A percentile compares a stretch with the other conserved stretches of the same genome.
phyloP scores from a whole-genome alignment of 2,113 vertebrate genomes.

The Hippocampus guttulatus region DNA sequence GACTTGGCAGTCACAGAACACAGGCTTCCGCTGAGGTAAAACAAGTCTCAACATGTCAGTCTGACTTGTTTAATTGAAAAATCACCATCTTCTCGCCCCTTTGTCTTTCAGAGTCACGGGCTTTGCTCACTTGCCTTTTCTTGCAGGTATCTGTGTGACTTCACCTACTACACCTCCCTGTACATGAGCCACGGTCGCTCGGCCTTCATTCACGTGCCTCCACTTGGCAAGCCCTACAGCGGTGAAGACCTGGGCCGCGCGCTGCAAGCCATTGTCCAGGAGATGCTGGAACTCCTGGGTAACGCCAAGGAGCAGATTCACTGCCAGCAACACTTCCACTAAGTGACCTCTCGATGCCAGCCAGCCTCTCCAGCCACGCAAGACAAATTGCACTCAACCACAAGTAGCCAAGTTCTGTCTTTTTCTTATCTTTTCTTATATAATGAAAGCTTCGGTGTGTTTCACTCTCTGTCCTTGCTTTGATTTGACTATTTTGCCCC shows the following conservation, averaged over 20 bases:
- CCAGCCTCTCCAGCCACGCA: slow-evolving; percentile 45
- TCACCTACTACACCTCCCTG: slow-evolving; percentile 91
- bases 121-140: neutral
- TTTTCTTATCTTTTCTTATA: slow-evolving; percentile 10
- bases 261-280: slow-evolving; percentile 81
- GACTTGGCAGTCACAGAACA: neutral
- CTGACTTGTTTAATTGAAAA: neutral
- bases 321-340: slow-evolving; percentile 78
- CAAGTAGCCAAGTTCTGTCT: slow-evolving; percentile 54
- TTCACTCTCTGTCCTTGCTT: slow-evolving; percentile 8
- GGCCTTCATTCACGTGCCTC: slow-evolving; percentile 90
- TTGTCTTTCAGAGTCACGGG: neutral
- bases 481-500: slow-evolving; percentile 7
- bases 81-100: neutral
- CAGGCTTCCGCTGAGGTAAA: neutral
- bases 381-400: slow-evolving; percentile 65
- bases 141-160: slow-evolving; percentile 91
- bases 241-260: slow-evolving; percentile 86
- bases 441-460: slow-evolving; percentile 19
- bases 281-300: slow-evolving; percentile 82
- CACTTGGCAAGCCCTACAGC: slow-evolving; percentile 85
- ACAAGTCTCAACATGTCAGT: neutral
- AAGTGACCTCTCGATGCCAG: slow-evolving; percentile 57
- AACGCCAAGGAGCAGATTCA: slow-evolving; percentile 71
- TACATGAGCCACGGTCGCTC: slow-evolving; percentile 85